A percentile compares a stretch with the other conserved stretches of the same genome.
Conservation (phyloP, 2,113 vertebrate species). For the Pomatorhinus ruficollis region DNA sequence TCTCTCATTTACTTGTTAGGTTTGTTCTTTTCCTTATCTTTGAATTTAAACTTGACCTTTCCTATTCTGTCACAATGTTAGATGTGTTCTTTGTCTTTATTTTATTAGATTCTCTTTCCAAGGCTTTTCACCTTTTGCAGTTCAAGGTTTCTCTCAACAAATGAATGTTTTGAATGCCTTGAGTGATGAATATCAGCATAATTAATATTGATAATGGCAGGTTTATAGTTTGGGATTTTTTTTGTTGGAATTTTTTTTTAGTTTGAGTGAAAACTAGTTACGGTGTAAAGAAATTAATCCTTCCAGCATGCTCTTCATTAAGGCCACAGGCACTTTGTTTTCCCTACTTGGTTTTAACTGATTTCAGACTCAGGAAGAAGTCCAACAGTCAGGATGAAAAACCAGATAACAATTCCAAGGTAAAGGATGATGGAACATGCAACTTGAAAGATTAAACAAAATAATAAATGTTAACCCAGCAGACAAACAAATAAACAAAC, state of each 20-base stretch:
- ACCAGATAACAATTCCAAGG: background rate
- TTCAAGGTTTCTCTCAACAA: background rate
- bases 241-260: background rate
- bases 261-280: background rate
- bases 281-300: background rate
- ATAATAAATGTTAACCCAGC: background rate
- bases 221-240: background rate
- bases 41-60: slow-evolving; percentile 19
- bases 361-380: background rate
- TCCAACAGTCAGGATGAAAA: background rate
- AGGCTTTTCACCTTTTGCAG: background rate
- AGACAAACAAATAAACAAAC: background rate
- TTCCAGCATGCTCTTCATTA: background rate
- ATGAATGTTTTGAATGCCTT: background rate
- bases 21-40: background rate
- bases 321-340: background rate
- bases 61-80: background rate
- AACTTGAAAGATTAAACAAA: background rate
- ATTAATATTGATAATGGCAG: background rate
- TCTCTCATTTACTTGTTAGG: background rate
- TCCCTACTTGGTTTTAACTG: background rate
- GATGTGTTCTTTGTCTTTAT: background rate
- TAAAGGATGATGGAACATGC: background rate
- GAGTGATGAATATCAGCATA: background rate
- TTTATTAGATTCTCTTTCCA: background rate